Percentiles rank a stretch among this genome's conserved stretches.
phyloP scores from a whole-genome alignment of 2,888 invertebrate species.

The Dexiosoma caninum region DNA sequence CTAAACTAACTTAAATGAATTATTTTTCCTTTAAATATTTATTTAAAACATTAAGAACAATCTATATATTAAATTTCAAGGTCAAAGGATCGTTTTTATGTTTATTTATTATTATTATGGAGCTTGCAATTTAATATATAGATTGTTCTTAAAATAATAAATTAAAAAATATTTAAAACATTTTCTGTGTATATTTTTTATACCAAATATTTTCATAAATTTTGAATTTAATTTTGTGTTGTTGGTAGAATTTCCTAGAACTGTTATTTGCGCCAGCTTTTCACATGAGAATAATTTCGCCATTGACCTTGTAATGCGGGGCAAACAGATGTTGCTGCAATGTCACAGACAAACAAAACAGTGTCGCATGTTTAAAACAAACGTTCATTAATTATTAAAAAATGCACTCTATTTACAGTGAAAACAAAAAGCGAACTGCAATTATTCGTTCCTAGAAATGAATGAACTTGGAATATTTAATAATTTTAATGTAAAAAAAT shows the following conservation, averaged over 20 bases:
- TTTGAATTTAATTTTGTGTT: neutral
- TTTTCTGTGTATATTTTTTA: too few relatives aligned
- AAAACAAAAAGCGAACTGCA: neutral
- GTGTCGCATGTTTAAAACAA: conserved; percentile 54
- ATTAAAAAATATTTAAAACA: too few relatives aligned
- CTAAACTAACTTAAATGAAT: too few relatives aligned
- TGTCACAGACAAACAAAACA: conserved; percentile 45
- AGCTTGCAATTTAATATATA: too few relatives aligned
- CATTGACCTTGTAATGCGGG: conserved; percentile 11
- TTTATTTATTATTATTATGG: too few relatives aligned
- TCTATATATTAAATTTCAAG: too few relatives aligned
- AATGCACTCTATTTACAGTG: conserved; percentile 18
- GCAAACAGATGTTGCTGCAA: conserved; percentile 26
- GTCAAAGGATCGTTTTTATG: too few relatives aligned
- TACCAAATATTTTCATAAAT: neutral
- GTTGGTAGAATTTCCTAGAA: too few relatives aligned
- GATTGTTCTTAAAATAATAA: too few relatives aligned
- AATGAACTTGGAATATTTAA: conserved; percentile 56
- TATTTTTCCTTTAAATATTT: too few relatives aligned
- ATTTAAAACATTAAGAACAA: too few relatives aligned
- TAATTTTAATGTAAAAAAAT: conserved; percentile 6
- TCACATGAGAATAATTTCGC: conserved; percentile 1
- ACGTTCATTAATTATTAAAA: conserved; percentile 20
- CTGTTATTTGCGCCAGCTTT: neutral
- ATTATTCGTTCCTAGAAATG: conserved; percentile 10